phyloP scores from a whole-genome alignment of 2,797 vertebrate genomes.

The Schizopygopsis malacanthus region DNA sequence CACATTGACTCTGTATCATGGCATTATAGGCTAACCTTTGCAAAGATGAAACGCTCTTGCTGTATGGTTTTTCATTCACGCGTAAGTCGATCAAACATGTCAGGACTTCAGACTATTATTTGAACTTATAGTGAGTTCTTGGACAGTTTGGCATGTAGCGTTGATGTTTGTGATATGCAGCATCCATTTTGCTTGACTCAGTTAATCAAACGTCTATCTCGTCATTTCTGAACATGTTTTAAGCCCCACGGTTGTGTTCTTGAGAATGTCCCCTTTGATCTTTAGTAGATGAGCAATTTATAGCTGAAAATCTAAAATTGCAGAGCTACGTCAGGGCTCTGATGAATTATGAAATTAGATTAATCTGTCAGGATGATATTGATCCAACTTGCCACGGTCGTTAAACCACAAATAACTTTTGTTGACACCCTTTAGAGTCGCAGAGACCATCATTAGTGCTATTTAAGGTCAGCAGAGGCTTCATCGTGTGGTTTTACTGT shows the following conservation, averaged over 20 bases:
- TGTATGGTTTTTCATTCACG: neutral
- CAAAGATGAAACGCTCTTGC: neutral
- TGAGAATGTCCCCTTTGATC: slow-evolving; percentile 40
- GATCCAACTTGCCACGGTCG: slow-evolving; percentile 29
- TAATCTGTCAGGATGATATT: slow-evolving; percentile 42
- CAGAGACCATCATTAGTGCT: neutral
- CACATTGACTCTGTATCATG: neutral
- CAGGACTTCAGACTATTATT: neutral
- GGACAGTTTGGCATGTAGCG: neutral
- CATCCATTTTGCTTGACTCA: neutral
- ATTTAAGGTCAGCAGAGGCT: neutral
- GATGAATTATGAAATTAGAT: slow-evolving; percentile 37
- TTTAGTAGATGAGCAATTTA: slow-evolving; percentile 35
- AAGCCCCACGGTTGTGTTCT: slow-evolving; percentile 3
- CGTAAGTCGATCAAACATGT: slow-evolving; percentile 6
- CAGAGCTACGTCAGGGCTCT: neutral
- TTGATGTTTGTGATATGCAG: neutral
- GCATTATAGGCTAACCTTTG: neutral
- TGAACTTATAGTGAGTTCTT: neutral
- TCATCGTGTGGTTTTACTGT: neutral
- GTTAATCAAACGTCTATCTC: neutral
- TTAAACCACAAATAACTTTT: slow-evolving; percentile 26
- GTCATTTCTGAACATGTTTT: neutral
- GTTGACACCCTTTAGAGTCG: slow-evolving; percentile 9
- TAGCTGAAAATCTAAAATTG: slow-evolving; percentile 20